These are phyloP conservation scores for Pteronotus mesoamericanus DNA, from an alignment of 2,797 vertebrate species.

Conservation along the genomic window DNA sequence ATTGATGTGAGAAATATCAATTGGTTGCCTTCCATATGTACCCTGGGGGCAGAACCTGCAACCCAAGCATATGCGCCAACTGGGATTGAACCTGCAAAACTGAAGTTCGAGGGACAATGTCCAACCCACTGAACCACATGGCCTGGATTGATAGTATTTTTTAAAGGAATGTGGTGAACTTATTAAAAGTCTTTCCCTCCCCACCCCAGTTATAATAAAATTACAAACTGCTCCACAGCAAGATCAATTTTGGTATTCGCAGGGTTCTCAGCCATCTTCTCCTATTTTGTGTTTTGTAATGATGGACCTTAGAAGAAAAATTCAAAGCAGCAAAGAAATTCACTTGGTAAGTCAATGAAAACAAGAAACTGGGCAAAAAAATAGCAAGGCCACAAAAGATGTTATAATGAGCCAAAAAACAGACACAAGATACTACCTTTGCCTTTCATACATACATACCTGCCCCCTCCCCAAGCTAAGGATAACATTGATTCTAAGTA, in stretches of 20 bases:
- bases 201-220: not conserved
- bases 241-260: not conserved
- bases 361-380: conserved; percentile 20
- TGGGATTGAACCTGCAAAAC: too few species aligned
- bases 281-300: not conserved
- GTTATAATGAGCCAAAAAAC: not conserved
- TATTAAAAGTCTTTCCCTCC: not conserved
- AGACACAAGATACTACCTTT: not conserved
- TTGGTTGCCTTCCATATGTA: too few species aligned
- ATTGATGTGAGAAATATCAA: too few species aligned
- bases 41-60: too few species aligned
- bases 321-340: not conserved
- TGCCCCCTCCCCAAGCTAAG: not conserved
- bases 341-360: not conserved
- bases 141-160: not conserved
- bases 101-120: too few species aligned
- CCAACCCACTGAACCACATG: too few species aligned
- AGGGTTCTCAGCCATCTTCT: not conserved
- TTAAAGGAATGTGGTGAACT: not conserved
- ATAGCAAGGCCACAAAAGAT: not conserved
- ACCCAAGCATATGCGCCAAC: too few species aligned
- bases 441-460: not conserved
- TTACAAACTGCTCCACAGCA: not conserved
- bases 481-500: not conserved
- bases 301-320: not conserved